Evolutionary conservation across 2,113 vertebrate genomes (phyloP).

Genomic region (Copsychus sechellarum): DNA sequence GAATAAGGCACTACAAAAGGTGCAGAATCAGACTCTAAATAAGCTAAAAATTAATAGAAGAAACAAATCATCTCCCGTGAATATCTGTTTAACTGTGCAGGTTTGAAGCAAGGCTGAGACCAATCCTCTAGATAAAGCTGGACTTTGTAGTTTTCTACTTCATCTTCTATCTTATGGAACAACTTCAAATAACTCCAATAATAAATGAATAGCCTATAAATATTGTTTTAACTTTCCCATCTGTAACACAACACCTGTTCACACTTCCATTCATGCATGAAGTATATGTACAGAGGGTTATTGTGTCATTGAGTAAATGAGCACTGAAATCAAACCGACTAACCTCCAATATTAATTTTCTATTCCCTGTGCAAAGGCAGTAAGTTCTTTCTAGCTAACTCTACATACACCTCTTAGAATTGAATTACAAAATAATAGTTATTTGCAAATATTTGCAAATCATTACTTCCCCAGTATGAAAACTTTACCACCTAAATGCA

Average conservation of each 20-base stretch:
- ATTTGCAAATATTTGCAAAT: constrained; percentile 39
- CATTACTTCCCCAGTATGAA: constrained; percentile 28
- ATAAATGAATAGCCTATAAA: neutral
- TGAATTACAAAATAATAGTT: neutral
- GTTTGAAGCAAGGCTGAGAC: neutral
- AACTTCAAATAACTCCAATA: neutral
- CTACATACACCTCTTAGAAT: neutral
- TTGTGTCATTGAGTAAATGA: neutral
- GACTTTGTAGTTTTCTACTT: neutral
- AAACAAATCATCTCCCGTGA: neutral
- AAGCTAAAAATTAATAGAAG: neutral
- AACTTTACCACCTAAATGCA: constrained; percentile 42
- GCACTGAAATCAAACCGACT: neutral
- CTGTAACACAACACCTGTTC: neutral
- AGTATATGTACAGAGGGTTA: neutral
- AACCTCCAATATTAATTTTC: neutral
- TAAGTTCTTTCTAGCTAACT: neutral
- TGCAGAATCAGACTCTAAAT: neutral
- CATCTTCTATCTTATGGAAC: neutral
- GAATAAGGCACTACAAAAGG: neutral
- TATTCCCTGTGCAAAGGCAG: neutral
- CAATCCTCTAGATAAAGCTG: neutral
- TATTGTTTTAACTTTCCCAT: neutral
- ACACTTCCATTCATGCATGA: neutral
- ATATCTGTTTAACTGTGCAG: neutral